phyloP scores from a whole-genome alignment of 2,113 vertebrate species.

The Carettochelys insculpta region DNA sequence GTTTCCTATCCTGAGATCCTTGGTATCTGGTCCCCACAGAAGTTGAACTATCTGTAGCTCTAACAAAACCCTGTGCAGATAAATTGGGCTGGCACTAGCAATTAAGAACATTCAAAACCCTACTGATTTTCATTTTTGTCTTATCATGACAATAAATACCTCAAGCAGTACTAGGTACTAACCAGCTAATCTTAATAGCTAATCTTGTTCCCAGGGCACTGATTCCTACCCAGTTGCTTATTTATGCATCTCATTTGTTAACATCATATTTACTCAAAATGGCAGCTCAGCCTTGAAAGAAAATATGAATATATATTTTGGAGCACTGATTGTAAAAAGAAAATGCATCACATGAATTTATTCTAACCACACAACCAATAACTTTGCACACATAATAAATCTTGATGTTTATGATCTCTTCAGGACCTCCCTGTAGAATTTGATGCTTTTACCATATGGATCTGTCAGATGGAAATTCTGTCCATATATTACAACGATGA shows the following conservation, averaged over 20 bases:
- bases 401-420: background rate
- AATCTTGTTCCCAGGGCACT: background rate
- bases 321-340: background rate
- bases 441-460: background rate
- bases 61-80: background rate
- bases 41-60: background rate
- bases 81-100: rapidly evolving
- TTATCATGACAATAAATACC: background rate
- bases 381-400: background rate
- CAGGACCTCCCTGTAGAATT: background rate
- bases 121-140: background rate
- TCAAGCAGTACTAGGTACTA: background rate
- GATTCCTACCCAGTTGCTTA: background rate
- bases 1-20: background rate
- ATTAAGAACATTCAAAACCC: background rate
- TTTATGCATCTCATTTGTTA: background rate
- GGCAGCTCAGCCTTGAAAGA: background rate
- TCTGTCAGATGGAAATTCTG: background rate
- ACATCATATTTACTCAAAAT: background rate
- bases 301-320: conserved; percentile 1
- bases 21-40: background rate
- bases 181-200: background rate
- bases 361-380: background rate
- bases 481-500: background rate
- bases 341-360: background rate